Percentiles rank a stretch among this genome's conserved stretches.
These are phyloP conservation scores for Cinclus cinclus DNA, from an alignment of 2,113 vertebrate species.

Conservation along the genomic window DNA sequence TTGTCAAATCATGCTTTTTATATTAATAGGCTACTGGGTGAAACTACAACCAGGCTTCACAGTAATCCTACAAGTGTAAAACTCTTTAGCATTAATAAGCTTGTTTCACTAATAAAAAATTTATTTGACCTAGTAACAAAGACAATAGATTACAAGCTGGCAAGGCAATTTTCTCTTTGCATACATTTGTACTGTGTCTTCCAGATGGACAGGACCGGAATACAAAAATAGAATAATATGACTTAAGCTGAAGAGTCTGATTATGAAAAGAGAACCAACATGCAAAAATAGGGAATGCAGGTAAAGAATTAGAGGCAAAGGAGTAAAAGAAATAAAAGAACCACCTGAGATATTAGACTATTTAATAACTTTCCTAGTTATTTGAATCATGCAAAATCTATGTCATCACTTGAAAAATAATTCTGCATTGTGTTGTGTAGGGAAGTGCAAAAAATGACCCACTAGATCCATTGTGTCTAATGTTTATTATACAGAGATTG, in stretches of 20 bases:
- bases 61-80: background rate
- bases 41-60: background rate
- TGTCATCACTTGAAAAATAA: background rate
- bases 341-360: background rate
- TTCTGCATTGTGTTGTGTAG: background rate
- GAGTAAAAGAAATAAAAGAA: background rate
- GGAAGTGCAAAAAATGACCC: background rate
- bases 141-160: background rate
- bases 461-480: background rate
- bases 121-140: background rate
- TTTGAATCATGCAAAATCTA: background rate
- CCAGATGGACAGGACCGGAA: background rate
- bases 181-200: background rate
- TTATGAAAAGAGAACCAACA: background rate
- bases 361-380: background rate
- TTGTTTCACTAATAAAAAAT: conserved; percentile 20
- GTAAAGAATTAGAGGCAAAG: background rate
- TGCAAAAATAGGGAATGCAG: background rate
- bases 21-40: background rate
- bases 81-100: background rate
- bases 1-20: background rate
- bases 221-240: background rate
- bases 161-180: background rate
- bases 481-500: background rate
- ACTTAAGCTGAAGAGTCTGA: background rate